These are phyloP conservation scores for Chloromyia formosa DNA, from an alignment of 2,888 invertebrate genomes.

Conservation along the genomic window DNA sequence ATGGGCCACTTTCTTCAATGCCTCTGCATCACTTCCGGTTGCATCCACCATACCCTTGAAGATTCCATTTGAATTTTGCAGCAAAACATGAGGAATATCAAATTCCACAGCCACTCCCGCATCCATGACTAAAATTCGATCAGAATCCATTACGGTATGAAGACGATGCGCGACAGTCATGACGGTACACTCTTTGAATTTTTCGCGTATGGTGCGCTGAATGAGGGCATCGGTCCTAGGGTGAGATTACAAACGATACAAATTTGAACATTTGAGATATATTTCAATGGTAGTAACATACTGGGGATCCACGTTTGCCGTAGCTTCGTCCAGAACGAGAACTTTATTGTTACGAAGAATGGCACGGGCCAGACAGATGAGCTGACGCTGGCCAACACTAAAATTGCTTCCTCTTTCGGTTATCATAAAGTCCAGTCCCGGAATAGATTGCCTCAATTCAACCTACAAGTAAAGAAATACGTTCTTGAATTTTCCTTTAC, in stretches of 20 bases:
- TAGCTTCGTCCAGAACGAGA: constrained; percentile 75
- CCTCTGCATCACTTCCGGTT: constrained; percentile 68
- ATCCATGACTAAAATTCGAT: constrained; percentile 87
- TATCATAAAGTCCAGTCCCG: constrained; percentile 67
- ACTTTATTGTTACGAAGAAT: constrained; percentile 71
- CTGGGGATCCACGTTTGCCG: constrained; percentile 74
- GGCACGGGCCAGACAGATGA: constrained; percentile 74
- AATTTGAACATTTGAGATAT: not conserved
- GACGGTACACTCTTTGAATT: constrained; percentile 85
- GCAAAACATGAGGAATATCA: constrained; percentile 73
- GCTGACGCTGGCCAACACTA: constrained; percentile 74
- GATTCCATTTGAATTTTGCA: constrained; percentile 69
- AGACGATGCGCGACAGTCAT: constrained; percentile 91
- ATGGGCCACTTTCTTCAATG: constrained; percentile 65
- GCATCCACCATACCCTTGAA: constrained; percentile 77
- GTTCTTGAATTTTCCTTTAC: not conserved
- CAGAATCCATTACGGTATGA: constrained; percentile 93
- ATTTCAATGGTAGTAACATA: constrained; percentile 55
- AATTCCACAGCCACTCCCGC: constrained; percentile 79
- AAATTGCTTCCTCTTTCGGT: constrained; percentile 70
- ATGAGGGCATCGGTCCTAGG: constrained; percentile 79
- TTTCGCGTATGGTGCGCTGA: constrained; percentile 81
- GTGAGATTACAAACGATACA: not conserved
- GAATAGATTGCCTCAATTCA: constrained; percentile 66
- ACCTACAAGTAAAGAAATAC: constrained; percentile 59